These are phyloP conservation scores for Philypnodon macrostomus DNA, from an alignment of 2,797 vertebrate genomes.

Conservation along the genomic window DNA sequence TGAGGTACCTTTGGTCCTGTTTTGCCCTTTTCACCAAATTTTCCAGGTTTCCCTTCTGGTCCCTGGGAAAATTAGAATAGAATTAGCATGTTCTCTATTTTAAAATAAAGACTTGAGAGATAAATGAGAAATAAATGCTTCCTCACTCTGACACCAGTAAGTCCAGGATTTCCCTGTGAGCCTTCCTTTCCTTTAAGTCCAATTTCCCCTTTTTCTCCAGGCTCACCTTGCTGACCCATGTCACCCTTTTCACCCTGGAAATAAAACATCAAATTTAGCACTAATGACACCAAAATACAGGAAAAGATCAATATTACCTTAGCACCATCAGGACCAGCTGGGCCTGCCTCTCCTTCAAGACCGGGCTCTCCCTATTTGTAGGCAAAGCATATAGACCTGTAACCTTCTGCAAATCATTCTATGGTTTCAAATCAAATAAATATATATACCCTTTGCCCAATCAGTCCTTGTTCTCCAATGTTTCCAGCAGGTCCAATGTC, in stretches of 20 bases:
- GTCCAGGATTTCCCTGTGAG: slow-evolving; percentile 81
- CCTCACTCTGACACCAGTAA: slow-evolving; percentile 89
- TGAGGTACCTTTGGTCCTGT: slow-evolving; percentile 84
- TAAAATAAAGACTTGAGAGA: background rate
- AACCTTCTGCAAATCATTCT: background rate
- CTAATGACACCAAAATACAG: background rate
- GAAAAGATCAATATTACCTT: slow-evolving; percentile 79
- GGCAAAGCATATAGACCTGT: slow-evolving; percentile 12
- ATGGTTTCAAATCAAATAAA: slow-evolving; percentile 8
- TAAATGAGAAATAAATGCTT: background rate
- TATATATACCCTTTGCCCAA: slow-evolving; percentile 86
- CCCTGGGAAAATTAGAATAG: slow-evolving; percentile 74
- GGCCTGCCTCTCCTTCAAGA: slow-evolving; percentile 88
- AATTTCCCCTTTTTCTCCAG: slow-evolving; percentile 86
- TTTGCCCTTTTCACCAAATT: slow-evolving; percentile 90
- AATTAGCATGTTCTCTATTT: slow-evolving; percentile 5
- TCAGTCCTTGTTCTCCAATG: slow-evolving; percentile 88
- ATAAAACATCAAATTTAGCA: background rate
- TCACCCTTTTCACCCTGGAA: slow-evolving; percentile 93
- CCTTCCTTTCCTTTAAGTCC: slow-evolving; percentile 93
- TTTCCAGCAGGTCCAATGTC: slow-evolving; percentile 83
- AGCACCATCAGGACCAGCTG: slow-evolving; percentile 83
- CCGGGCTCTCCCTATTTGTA: slow-evolving; percentile 86
- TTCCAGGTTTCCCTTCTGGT: slow-evolving; percentile 93
- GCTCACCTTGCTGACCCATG: slow-evolving; percentile 87